Conservation (phyloP, 2,797 vertebrate genomes). For the Otus scops region DNA sequence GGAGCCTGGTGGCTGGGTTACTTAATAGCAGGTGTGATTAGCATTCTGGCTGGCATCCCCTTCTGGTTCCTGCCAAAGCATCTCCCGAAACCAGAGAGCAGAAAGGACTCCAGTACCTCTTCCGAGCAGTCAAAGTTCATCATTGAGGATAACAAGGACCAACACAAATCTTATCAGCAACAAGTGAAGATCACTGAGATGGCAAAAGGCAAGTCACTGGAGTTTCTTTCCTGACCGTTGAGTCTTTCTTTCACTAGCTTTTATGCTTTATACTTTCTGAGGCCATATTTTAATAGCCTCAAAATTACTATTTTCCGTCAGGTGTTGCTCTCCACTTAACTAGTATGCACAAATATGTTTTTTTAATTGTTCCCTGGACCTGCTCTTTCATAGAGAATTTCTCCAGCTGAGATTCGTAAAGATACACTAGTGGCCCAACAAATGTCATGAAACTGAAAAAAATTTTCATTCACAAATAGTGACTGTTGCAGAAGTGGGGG, state of each 20-base stretch:
- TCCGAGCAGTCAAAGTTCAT: conserved; percentile 88
- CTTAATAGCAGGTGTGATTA: conserved; percentile 86
- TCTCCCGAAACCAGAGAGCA: conserved; percentile 74
- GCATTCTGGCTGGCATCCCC: conserved; percentile 84
- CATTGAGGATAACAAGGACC: conserved; percentile 75
- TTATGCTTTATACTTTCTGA: neutral
- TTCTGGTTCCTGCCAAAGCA: conserved; percentile 94
- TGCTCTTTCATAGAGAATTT: neutral
- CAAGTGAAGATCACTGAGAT: conserved; percentile 81
- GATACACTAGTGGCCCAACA: neutral
- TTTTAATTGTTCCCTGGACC: neutral
- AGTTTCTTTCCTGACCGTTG: neutral
- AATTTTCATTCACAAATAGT: neutral
- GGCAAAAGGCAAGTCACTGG: conserved; percentile 80
- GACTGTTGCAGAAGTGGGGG: neutral
- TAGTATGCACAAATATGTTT: neutral
- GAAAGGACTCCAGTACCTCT: conserved; percentile 77
- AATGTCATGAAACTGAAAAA: neutral
- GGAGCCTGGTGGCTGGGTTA: conserved; percentile 98
- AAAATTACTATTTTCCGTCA: neutral
- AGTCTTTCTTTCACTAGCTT: neutral
- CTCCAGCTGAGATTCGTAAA: neutral
- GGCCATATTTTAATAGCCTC: neutral
- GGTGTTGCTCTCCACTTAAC: neutral
- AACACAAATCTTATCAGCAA: conserved; percentile 46